Conservation (phyloP, 2,113 vertebrate genomes). For the Oostethus manadensis region DNA sequence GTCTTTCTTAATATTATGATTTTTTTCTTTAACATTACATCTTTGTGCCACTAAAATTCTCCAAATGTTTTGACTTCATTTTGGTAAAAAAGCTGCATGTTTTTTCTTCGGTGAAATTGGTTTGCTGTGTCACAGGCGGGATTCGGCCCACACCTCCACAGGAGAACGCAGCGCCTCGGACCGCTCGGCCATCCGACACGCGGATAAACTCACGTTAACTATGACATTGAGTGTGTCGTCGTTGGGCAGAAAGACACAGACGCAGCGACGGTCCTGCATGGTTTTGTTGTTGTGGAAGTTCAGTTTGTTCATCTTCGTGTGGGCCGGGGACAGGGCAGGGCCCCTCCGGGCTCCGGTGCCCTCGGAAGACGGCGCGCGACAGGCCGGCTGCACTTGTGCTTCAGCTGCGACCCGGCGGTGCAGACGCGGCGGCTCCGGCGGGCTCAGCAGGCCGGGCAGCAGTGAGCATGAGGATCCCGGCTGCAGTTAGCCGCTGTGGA, state of each 20-base stretch:
- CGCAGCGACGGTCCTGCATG: constrained; percentile 98
- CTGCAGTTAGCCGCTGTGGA: constrained; percentile 43
- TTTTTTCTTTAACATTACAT: too few species aligned
- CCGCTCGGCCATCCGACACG: constrained; percentile 6
- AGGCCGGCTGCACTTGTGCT: constrained; percentile 41
- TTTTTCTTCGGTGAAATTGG: neutral
- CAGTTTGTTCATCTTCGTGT: constrained; percentile 93
- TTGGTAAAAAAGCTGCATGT: too few species aligned
- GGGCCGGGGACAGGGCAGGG: constrained; percentile 49
- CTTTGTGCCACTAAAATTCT: neutral
- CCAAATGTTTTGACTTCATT: too few species aligned
- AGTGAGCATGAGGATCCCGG: constrained; percentile 40
- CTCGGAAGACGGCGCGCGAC: constrained; percentile 39
- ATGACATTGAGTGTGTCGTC: constrained; percentile 96
- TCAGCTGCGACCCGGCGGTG: constrained; percentile 49
- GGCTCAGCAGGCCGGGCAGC: constrained; percentile 47
- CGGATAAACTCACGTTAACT: constrained; percentile 82
- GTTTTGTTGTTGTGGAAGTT: constrained; percentile 94
- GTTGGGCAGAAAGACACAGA: constrained; percentile 96
- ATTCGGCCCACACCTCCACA: too few species aligned
- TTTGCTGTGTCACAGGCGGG: too few species aligned
- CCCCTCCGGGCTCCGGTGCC: constrained; percentile 61
- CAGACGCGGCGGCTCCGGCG: constrained; percentile 10
- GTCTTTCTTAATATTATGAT: too few species aligned
- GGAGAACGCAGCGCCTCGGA: constrained; percentile 47